phyloP scores from a whole-genome alignment of 1,140 invertebrate species.

The Steinernema feltiae region DNA sequence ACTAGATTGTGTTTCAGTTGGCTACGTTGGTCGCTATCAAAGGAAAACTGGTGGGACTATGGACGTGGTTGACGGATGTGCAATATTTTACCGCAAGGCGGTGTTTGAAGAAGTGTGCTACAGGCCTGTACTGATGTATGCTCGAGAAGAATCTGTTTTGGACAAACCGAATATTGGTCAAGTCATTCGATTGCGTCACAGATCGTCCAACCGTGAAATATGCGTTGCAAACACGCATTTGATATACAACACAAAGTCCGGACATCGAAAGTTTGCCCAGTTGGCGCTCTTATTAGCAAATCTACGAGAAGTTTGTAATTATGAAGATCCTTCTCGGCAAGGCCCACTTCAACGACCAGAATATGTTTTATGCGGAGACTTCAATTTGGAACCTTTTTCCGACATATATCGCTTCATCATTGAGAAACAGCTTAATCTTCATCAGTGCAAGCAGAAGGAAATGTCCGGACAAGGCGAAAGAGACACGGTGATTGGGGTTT shows the following conservation, averaged over 20 bases:
- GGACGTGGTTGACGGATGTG: constrained; percentile 69
- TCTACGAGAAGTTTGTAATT: constrained; percentile 16
- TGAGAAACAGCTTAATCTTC: background rate
- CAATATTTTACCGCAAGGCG: constrained; percentile 70
- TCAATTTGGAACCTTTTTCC: constrained; percentile 73
- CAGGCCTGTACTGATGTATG: constrained; percentile 65
- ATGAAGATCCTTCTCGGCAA: background rate
- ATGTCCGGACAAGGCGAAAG: background rate
- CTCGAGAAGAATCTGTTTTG: constrained; percentile 63
- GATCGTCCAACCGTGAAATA: constrained; percentile 51
- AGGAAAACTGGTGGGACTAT: constrained; percentile 63
- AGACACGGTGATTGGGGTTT: background rate
- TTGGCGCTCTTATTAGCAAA: constrained; percentile 28
- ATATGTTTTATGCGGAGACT: constrained; percentile 78
- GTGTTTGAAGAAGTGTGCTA: constrained; percentile 66
- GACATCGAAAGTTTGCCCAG: constrained; percentile 82
- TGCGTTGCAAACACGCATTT: constrained; percentile 87
- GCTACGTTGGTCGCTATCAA: constrained; percentile 69
- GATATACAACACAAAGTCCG: constrained; percentile 79
- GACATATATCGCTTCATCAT: constrained; percentile 64
- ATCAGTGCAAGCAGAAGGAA: background rate
- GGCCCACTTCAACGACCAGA: constrained; percentile 65
- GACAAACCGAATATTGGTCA: constrained; percentile 81
- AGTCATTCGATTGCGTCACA: constrained; percentile 66
- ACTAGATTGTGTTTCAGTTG: constrained; percentile 59